A percentile compares a stretch with the other conserved stretches of the same genome.
phyloP scores from a whole-genome alignment of 2,888 invertebrate genomes.

The Adineta ricciae region DNA sequence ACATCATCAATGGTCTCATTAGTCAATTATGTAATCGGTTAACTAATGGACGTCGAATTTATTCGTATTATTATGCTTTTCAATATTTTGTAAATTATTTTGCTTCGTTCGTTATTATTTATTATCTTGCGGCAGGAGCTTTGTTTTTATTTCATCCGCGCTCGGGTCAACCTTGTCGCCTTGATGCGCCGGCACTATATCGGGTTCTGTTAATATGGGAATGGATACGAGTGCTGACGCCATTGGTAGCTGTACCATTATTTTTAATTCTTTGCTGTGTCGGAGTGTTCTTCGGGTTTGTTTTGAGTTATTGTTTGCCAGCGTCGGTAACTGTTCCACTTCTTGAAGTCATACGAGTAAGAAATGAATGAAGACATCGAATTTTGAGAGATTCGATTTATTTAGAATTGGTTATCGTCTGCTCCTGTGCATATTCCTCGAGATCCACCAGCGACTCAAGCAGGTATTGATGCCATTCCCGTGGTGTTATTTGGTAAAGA shows the following conservation, averaged over 20 bases:
- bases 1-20: background rate
- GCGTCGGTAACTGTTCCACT: background rate
- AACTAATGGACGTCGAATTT: background rate
- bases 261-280: background rate
- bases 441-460: background rate
- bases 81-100: background rate
- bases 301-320: background rate
- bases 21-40: background rate
- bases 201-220: background rate
- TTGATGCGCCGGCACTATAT: background rate
- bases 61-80: background rate
- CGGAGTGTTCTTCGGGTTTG: background rate
- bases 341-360: background rate
- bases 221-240: background rate
- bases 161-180: background rate
- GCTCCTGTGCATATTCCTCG: background rate
- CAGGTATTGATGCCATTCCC: background rate
- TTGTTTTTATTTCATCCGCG: background rate
- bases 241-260: background rate
- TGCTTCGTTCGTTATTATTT: background rate
- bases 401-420: background rate
- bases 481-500: background rate
- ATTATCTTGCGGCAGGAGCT: background rate
- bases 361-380: background rate
- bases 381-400: background rate